Evolutionary conservation across 2,888 invertebrate genomes (phyloP).

Genomic region (Chironomus tentans): DNA sequence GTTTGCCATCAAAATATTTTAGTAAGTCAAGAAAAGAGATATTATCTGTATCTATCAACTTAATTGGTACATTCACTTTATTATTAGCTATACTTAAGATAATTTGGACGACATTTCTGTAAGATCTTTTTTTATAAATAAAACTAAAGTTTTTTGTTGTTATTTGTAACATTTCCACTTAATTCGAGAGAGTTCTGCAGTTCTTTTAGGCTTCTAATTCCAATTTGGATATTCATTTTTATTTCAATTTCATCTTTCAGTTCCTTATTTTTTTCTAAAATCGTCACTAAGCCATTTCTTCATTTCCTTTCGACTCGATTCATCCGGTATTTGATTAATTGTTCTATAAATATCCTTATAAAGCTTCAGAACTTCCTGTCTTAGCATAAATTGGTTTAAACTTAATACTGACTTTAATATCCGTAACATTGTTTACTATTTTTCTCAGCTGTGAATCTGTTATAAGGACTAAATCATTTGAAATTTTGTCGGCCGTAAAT

Average conservation of each 20-base stretch:
- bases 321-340: conserved; percentile 56
- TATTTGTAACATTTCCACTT: conserved; percentile 39
- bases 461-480: no score
- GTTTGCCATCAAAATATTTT: conserved; percentile 44
- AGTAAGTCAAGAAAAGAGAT: conserved; percentile 51
- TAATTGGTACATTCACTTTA: no score
- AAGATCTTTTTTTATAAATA: conserved; percentile 28
- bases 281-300: conserved; percentile 64
- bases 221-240: conserved; percentile 60
- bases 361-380: conserved; percentile 66
- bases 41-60: conserved; percentile 58
- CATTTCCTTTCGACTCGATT: conserved; percentile 53
- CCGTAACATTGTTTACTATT: background rate
- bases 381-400: conserved; percentile 59
- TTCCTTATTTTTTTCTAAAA: conserved; percentile 60
- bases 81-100: conserved; percentile 58
- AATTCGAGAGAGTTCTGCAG: conserved; percentile 54
- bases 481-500: no score
- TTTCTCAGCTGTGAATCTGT: no score
- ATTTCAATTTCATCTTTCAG: conserved; percentile 64
- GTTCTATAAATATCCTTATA: conserved; percentile 65
- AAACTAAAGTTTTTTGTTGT: conserved; percentile 27
- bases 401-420: background rate
- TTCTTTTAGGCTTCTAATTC: conserved; percentile 59
- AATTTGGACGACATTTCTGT: conserved; percentile 35